A percentile compares a stretch with the other conserved stretches of the same genome.
phyloP scores from a whole-genome alignment of 2,113 vertebrate species.

The Lichenostomus cassidix region DNA sequence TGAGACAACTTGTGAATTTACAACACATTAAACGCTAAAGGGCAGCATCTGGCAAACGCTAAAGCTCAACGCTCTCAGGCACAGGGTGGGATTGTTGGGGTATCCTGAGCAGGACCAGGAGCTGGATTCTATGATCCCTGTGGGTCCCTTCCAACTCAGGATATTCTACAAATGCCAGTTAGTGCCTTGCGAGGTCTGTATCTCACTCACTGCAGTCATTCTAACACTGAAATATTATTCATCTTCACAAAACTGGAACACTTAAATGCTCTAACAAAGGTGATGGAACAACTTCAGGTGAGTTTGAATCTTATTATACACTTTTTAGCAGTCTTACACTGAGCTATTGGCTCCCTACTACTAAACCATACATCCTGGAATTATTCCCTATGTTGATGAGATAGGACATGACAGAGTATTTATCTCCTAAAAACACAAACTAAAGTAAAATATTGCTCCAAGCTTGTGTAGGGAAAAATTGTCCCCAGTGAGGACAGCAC shows the following conservation, averaged over 20 bases:
- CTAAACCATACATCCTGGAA: background rate
- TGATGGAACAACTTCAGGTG: background rate
- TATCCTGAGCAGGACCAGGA: background rate
- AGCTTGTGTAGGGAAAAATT: background rate
- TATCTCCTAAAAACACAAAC: background rate
- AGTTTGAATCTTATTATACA: background rate
- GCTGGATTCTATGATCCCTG: background rate
- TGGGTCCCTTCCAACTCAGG: no score
- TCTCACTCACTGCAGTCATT: background rate
- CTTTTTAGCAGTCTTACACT: background rate
- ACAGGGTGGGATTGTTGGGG: background rate
- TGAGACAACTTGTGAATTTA: background rate
- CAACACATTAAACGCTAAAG: background rate
- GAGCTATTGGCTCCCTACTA: background rate
- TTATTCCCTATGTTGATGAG: background rate
- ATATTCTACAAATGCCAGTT: accelerated
- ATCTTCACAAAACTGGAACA: background rate
- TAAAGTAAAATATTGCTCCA: background rate
- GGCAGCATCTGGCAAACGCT: background rate
- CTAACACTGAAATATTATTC: background rate
- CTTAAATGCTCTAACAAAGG: no score
- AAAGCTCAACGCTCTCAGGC: background rate
- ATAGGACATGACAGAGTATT: background rate
- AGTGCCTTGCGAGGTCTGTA: accelerated
- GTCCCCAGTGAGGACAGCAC: background rate